These are phyloP conservation scores for Arremon brunneinucha DNA, from an alignment of 2,797 vertebrate species.

Conservation along the genomic window DNA sequence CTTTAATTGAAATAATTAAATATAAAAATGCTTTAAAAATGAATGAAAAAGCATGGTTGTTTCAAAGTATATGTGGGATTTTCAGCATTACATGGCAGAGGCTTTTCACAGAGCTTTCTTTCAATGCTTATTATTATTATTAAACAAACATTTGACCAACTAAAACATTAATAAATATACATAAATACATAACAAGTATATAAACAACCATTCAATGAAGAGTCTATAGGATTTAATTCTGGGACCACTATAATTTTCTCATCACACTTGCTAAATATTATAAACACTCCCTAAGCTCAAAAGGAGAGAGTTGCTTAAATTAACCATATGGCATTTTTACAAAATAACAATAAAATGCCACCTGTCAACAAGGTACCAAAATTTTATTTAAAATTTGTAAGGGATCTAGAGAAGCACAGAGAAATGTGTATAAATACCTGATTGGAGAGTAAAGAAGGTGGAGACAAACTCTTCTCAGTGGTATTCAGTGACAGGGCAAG, in stretches of 20 bases:
- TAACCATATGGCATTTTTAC: not conserved
- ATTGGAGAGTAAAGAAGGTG: not conserved
- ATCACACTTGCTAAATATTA: not conserved
- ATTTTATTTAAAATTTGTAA: not conserved
- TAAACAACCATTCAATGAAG: not conserved
- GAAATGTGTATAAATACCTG: not conserved
- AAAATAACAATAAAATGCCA: not conserved
- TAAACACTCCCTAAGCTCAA: not conserved
- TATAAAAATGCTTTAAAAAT: not conserved
- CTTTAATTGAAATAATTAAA: not conserved
- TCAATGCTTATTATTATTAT: not conserved
- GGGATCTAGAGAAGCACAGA: not conserved
- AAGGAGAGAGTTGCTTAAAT: not conserved
- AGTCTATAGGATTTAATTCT: not conserved
- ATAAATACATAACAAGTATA: not conserved
- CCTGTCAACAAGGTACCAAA: not conserved
- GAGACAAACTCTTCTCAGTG: not conserved
- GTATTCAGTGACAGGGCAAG: not conserved
- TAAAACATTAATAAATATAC: not conserved
- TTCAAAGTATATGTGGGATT: not conserved
- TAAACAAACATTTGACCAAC: not conserved
- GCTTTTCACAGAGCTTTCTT: not conserved
- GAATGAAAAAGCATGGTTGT: not conserved
- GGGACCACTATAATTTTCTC: not conserved
- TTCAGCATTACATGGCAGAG: rapidly evolving